These are phyloP conservation scores for Eufriesea mexicana DNA, from an alignment of 1,140 invertebrate species.

Conservation along the genomic window DNA sequence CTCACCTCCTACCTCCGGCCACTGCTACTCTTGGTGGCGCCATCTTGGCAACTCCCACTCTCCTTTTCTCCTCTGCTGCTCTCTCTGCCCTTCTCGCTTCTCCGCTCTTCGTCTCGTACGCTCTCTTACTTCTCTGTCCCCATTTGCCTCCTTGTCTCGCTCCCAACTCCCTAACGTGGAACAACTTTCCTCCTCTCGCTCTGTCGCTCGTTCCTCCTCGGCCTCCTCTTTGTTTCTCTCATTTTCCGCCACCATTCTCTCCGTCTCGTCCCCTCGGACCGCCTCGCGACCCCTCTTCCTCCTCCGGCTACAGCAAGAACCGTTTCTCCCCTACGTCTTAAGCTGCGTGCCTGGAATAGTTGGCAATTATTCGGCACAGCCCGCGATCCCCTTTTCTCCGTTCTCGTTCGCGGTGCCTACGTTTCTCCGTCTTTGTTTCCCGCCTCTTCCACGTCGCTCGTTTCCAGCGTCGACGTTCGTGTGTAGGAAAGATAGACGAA, in stretches of 20 bases:
- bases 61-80: conserved; percentile 56
- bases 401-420: background rate
- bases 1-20: conserved; percentile 58
- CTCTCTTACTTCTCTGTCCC: conserved; percentile 51
- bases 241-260: conserved; percentile 58
- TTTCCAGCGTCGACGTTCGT: conserved; percentile 13
- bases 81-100: conserved; percentile 63
- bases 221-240: conserved; percentile 62
- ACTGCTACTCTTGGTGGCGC: conserved; percentile 68
- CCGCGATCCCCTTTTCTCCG: conserved; percentile 40
- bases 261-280: conserved; percentile 42
- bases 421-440: conserved; percentile 20
- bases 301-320: conserved; percentile 38
- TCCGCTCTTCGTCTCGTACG: conserved; percentile 46
- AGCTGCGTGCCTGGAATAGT: conserved; percentile 73
- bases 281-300: conserved; percentile 47
- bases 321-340: conserved; percentile 51
- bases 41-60: conserved; percentile 78
- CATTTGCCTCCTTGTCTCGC: conserved; percentile 56
- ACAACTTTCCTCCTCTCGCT: conserved; percentile 10
- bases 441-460: background rate
- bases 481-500: conserved; percentile 25
- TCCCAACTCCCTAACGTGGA: conserved; percentile 4
- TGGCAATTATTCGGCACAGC: conserved; percentile 72
- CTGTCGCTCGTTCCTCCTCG: conserved; percentile 22